Evolutionary conservation across 1,140 invertebrate species (phyloP).

Genomic region (Cotesia typhae): DNA sequence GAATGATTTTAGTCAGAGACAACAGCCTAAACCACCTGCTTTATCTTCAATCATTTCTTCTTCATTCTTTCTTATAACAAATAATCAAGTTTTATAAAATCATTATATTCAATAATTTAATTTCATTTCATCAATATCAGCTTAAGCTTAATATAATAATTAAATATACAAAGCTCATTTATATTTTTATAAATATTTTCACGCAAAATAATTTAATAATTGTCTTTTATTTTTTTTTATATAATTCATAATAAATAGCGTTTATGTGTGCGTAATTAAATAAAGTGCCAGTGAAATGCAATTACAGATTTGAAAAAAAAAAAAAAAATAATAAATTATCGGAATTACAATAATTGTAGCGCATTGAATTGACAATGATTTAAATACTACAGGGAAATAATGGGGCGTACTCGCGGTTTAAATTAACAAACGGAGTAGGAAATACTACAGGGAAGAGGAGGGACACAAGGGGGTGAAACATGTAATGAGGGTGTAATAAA

Average conservation of each 20-base stretch:
- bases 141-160: neutral
- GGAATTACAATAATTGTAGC: slow-evolving; percentile 21
- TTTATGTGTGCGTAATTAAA: no score
- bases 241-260: no score
- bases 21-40: no score
- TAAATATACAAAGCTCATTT: no score
- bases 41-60: no score
- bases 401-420: slow-evolving; percentile 5
- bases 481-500: neutral
- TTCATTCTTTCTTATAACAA: no score
- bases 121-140: neutral
- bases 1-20: slow-evolving; percentile 28
- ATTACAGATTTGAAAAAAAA: no score
- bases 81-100: neutral
- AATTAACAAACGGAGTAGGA: slow-evolving; percentile 10
- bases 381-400: slow-evolving; percentile 16
- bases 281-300: no score
- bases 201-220: neutral
- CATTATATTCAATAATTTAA: neutral
- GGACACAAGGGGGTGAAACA: neutral
- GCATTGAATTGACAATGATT: slow-evolving; percentile 31
- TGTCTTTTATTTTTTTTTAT: no score
- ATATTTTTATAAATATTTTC: neutral
- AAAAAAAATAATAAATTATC: neutral
- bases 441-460: no score